Evolutionary conservation across 2,888 invertebrate genomes (phyloP).

Genomic region (Apodemia hepburni): DNA sequence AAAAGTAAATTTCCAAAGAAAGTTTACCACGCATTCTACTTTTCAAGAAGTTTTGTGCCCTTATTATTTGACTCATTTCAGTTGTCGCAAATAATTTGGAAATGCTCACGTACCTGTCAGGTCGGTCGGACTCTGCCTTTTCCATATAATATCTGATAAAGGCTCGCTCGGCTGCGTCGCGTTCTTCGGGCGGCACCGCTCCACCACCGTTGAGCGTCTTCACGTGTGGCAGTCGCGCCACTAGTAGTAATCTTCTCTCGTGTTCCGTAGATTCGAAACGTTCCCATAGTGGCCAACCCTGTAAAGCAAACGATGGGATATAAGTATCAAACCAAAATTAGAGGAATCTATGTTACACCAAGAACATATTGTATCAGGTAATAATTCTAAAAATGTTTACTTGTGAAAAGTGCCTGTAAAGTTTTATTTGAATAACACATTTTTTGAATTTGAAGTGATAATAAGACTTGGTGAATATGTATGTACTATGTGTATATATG

Average conservation of each 20-base stretch:
- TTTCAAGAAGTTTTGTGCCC: no score
- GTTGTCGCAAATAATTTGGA: neutral
- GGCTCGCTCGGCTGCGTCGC: conserved; percentile 95
- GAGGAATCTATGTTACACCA: no score
- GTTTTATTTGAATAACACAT: no score
- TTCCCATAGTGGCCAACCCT: conserved; percentile 88
- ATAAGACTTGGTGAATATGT: no score
- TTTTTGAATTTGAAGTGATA: no score
- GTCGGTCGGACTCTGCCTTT: conserved; percentile 90
- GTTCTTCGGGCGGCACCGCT: conserved; percentile 89
- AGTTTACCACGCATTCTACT: no score
- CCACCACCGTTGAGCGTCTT: conserved; percentile 94
- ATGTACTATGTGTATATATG: no score
- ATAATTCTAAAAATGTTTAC: no score
- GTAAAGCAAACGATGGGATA: conserved; percentile 34
- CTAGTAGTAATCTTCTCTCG: conserved; percentile 91
- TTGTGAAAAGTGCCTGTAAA: no score
- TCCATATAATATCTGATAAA: conserved; percentile 96
- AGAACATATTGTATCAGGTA: no score
- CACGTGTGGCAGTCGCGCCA: conserved; percentile 93
- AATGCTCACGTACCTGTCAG: conserved; percentile 81
- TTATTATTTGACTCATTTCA: conserved; percentile 18
- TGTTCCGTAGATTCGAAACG: conserved; percentile 92
- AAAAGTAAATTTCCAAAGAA: no score
- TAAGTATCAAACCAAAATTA: neutral